These are phyloP conservation scores for Diplolepis rosae DNA, from an alignment of 2,888 invertebrate species.

Conservation along the genomic window DNA sequence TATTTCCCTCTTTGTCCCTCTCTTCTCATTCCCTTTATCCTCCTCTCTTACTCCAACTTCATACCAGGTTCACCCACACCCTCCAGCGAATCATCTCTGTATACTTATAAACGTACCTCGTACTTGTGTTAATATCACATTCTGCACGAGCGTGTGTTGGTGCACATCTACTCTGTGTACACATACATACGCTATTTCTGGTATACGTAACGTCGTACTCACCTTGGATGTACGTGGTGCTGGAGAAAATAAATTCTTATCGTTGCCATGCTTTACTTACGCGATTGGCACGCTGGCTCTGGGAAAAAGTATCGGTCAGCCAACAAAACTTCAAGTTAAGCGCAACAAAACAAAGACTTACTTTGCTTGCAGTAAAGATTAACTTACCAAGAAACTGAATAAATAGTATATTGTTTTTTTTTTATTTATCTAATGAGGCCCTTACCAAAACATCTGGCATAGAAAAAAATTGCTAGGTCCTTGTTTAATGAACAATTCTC, in stretches of 20 bases:
- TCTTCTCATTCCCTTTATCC: conserved; percentile 39
- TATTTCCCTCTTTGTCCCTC: conserved; percentile 49
- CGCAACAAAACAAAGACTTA: conserved; percentile 5
- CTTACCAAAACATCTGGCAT: too few species aligned
- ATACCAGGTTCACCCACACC: conserved; percentile 35
- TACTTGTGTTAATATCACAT: conserved; percentile 60
- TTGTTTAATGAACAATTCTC: too few species aligned
- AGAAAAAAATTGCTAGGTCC: too few species aligned
- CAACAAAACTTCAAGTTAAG: conserved; percentile 12
- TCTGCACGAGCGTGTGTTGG: conserved; percentile 56
- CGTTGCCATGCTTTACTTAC: conserved; percentile 13
- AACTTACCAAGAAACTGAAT: neutral
- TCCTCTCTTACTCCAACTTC: conserved; percentile 33
- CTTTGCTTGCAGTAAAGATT: neutral
- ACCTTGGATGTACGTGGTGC: conserved; percentile 56
- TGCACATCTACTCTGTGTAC: conserved; percentile 55
- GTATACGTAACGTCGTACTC: conserved; percentile 51
- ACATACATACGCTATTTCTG: conserved; percentile 57
- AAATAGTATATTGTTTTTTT: neutral
- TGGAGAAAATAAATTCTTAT: conserved; percentile 49
- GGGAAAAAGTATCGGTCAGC: conserved; percentile 22
- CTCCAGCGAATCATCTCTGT: conserved; percentile 21
- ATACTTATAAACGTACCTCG: conserved; percentile 31
- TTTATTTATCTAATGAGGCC: too few species aligned
- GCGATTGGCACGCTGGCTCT: conserved; percentile 4